Base-by-base conservation (phyloP, 2,888 invertebrate genomes). In the Andrena dorsata region DNA sequence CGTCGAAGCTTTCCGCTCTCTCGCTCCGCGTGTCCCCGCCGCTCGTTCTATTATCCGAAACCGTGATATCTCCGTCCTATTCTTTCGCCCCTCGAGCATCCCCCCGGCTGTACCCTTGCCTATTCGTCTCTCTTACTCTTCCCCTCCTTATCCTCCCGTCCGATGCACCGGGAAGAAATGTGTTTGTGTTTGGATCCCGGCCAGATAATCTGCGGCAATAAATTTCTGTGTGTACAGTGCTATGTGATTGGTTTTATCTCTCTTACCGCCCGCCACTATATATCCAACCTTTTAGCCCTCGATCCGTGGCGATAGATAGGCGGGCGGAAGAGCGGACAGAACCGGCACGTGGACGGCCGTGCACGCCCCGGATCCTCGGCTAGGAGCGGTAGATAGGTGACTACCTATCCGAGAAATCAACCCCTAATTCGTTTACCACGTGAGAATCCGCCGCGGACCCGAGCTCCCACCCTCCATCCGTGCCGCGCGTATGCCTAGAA, bases 161-260 rank as follows among this genome's bases (percentile, higher is more conserved):
- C 71, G 80, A 80, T 75, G 82, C 80, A 76, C 76, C 76, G 74
- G 74, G 88, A 90, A 92, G 91, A 92, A 92, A 92, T 90, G 93
- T 92, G 93, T 92, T 92, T 92, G 92, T 91, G 90, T 92, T 92
- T 93, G 93, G 93, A 93, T 90, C 88, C 82, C 86, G 86, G 93
- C 93, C 93, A 93, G 93, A 93, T 93, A 93, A 93, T 93, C 93
- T 91, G 88, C 89, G 89, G 92, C 91, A 93, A 93, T 93, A 93
- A 93, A 93, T 93, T 93, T 92, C 91, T 91, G 89, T 90, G 92
- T 92, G 91, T 91, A 91, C 90, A 91, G 89, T 87, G 90, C 91
- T 89, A 90, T 92, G 92, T 90, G 92, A 93, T 93, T 93, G 92
- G 92, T 93, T 92, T 93, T 93, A 92, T 93, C 93, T 92, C 90